Evolutionary conservation across 2,888 invertebrate genomes (phyloP).

Genomic region (Steromphala cineraria): DNA sequence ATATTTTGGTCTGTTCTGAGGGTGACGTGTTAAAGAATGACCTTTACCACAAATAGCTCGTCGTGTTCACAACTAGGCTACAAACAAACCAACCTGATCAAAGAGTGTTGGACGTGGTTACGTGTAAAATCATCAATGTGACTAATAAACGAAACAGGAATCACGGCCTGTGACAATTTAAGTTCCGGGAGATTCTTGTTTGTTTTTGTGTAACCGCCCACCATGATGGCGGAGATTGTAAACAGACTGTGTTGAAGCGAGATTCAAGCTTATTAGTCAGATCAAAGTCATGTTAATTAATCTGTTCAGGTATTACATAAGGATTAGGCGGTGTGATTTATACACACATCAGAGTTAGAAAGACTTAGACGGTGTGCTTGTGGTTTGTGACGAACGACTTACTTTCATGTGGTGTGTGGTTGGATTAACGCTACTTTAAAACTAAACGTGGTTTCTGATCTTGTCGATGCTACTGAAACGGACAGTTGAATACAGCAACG

Average conservation of each 20-base stretch:
- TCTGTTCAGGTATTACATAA: too few relatives aligned
- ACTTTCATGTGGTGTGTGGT: too few relatives aligned
- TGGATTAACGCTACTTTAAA: too few relatives aligned
- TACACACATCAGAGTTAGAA: too few relatives aligned
- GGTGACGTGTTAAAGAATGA: background rate
- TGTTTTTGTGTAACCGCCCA: background rate
- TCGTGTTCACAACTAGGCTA: background rate
- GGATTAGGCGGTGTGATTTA: too few relatives aligned
- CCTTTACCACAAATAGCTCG: background rate
- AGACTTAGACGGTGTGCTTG: too few relatives aligned
- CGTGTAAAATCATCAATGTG: background rate
- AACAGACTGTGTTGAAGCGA: background rate
- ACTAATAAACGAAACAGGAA: background rate
- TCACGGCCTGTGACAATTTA: background rate
- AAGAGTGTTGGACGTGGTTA: background rate
- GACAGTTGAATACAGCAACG: too few relatives aligned
- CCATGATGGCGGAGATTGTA: background rate
- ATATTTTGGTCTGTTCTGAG: background rate
- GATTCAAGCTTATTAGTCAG: too few relatives aligned
- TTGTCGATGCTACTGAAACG: too few relatives aligned
- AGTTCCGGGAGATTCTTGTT: background rate
- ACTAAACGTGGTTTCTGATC: too few relatives aligned
- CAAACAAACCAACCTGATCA: background rate
- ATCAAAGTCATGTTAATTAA: too few relatives aligned
- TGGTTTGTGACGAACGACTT: too few relatives aligned